These are phyloP conservation scores for Artemia sp. DNA, from an alignment of 2,888 invertebrate genomes.

Conservation along the genomic window DNA sequence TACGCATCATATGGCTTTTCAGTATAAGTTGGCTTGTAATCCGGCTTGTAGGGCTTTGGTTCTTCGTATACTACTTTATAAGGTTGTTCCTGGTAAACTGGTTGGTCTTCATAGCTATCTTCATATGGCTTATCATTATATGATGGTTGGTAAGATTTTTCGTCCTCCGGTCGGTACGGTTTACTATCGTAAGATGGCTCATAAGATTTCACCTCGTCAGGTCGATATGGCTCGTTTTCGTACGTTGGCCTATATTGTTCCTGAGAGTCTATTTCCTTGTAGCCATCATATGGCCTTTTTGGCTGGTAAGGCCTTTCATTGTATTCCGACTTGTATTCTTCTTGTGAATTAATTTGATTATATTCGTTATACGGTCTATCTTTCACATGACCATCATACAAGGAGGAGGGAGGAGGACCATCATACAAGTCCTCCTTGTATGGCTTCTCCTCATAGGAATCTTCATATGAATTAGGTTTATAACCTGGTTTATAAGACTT, in stretches of 20 bases:
- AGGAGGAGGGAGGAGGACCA: no score
- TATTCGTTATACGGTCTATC: no score
- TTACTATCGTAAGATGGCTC: neutral
- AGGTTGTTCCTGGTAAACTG: neutral
- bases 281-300: neutral
- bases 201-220: neutral
- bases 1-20: neutral
- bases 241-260: slow-evolving; percentile 7
- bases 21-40: slow-evolving; percentile 18
- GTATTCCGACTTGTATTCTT: neutral
- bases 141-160: neutral
- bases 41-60: slow-evolving; percentile 16
- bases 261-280: neutral
- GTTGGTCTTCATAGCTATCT: neutral
- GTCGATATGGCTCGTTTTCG: neutral
- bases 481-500: neutral
- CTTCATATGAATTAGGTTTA: neutral
- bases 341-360: neutral
- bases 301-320: slow-evolving; percentile 8
- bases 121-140: neutral
- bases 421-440: neutral
- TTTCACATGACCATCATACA: no score
- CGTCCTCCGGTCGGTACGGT: neutral
- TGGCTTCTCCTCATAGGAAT: neutral
- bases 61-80: slow-evolving; percentile 17